Evolutionary conservation across 2,113 vertebrate genomes (phyloP).

Genomic region (Narcine bancroftii): DNA sequence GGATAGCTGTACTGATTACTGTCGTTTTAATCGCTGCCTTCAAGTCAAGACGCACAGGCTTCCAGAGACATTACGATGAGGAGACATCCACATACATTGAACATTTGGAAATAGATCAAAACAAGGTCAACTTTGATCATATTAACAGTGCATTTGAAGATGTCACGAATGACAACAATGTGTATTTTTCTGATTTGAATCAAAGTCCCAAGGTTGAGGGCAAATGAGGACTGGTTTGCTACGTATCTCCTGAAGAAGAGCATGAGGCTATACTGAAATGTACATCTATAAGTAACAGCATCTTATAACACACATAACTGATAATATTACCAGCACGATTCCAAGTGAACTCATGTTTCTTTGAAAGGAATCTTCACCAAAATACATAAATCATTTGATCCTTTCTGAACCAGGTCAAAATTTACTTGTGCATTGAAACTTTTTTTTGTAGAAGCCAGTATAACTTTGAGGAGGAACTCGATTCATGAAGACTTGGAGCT

Average conservation of each 20-base stretch:
- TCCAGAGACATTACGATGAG: conserved; percentile 42
- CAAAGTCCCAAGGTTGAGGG: neutral
- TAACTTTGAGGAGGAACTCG: too few relatives aligned
- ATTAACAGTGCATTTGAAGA: conserved; percentile 22
- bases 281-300: neutral
- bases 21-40: neutral
- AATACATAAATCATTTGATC: neutral
- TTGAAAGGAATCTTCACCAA: neutral
- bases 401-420: neutral
- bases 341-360: neutral
- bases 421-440: neutral
- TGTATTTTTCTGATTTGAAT: neutral
- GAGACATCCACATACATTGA: neutral
- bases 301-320: neutral
- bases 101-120: conserved; percentile 16
- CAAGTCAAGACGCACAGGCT: conserved; percentile 13
- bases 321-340: neutral
- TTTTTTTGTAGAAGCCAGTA: neutral
- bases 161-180: neutral
- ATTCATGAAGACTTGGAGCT: neutral
- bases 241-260: neutral
- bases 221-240: neutral
- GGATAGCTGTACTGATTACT: neutral
- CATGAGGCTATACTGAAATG: neutral
- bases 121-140: conserved; percentile 23